phyloP scores from a whole-genome alignment of 2,797 vertebrate species.

The Gymnoscopelus microlampas region DNA sequence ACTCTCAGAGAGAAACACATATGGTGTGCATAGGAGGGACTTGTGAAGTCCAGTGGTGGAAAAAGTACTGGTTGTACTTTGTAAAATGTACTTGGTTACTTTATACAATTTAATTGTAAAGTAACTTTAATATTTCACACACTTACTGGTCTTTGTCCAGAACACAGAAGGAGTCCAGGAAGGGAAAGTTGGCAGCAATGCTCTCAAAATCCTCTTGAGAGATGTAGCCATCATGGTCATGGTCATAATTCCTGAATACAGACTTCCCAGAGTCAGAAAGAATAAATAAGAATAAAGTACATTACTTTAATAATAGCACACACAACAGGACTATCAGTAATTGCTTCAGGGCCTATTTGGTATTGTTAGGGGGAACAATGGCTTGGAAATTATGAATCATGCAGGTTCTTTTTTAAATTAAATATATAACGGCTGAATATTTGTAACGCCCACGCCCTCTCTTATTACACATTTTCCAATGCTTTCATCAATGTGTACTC shows the following conservation, averaged over 20 bases:
- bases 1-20: no score
- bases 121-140: no score
- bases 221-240: conserved; percentile 94
- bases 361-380: not conserved
- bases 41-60: no score
- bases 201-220: conserved; percentile 98
- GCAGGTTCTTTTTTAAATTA: no score
- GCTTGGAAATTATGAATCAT: not conserved
- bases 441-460: no score
- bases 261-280: conserved; percentile 79
- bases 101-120: no score
- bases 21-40: no score
- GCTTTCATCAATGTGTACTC: not conserved
- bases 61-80: no score
- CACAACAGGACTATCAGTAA: not conserved
- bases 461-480: not conserved
- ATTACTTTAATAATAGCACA: conserved; percentile 4
- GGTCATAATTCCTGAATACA: conserved; percentile 97
- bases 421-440: no score
- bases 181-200: conserved; percentile 95
- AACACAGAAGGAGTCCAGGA: conserved; percentile 96
- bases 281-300: conserved; percentile 26
- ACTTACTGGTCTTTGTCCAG: conserved; percentile 98
- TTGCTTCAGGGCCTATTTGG: not conserved
- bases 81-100: no score